These are phyloP conservation scores for Drosophila crucigera DNA, from an alignment of 2,888 invertebrate species.

Conservation along the genomic window DNA sequence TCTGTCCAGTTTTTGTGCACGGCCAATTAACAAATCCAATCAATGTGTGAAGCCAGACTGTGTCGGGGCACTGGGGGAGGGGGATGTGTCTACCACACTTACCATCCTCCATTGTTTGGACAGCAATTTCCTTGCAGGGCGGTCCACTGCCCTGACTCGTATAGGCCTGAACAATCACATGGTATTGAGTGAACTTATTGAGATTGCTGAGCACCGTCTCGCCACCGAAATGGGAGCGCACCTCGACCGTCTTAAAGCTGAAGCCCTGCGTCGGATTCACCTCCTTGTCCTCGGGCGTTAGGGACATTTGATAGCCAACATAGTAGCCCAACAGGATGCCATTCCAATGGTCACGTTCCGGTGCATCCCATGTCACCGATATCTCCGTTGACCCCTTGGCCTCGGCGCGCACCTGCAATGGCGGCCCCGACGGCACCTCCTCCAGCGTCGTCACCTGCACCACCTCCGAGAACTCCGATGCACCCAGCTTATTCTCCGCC, in stretches of 20 bases:
- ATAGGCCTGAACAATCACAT: conserved; percentile 94
- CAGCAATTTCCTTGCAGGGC: conserved; percentile 91
- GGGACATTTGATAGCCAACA: conserved; percentile 91
- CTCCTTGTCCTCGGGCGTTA: conserved; percentile 85
- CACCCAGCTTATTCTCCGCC: conserved; percentile 95
- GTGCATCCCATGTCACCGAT: conserved; percentile 94
- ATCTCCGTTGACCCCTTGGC: conserved; percentile 94
- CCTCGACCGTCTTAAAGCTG: conserved; percentile 91
- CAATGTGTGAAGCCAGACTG: conserved; percentile 57
- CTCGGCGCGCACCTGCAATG: conserved; percentile 92
- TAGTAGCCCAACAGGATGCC: conserved; percentile 95
- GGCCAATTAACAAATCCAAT: conserved; percentile 80
- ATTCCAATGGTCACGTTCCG: conserved; percentile 94
- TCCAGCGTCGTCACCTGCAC: conserved; percentile 94
- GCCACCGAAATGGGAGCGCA: conserved; percentile 90
- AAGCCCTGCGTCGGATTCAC: conserved; percentile 87
- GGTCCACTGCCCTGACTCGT: conserved; percentile 95
- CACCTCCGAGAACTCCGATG: conserved; percentile 94
- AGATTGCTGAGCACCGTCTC: conserved; percentile 90
- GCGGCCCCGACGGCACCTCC: conserved; percentile 94
- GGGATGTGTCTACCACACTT: conserved; percentile 69
- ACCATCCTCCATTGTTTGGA: conserved; percentile 94
- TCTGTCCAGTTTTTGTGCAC: conserved; percentile 52
- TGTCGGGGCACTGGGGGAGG: not conserved
- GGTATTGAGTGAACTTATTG: conserved; percentile 92